Conservation (phyloP, 2,113 vertebrate genomes). For the Brevimyrus niger region DNA sequence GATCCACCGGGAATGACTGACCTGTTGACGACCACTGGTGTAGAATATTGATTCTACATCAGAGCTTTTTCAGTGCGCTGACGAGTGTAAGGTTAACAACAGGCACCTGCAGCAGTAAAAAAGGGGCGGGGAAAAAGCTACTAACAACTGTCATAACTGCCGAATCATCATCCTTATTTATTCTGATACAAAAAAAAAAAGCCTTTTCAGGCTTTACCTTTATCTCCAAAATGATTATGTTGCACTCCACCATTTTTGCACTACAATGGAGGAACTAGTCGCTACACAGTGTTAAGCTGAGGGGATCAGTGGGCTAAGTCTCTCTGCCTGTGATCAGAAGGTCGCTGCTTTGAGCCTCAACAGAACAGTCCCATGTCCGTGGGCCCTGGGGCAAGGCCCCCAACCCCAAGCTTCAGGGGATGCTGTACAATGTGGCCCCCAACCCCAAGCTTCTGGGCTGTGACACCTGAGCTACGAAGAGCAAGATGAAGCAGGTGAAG, state of each 20-base stretch:
- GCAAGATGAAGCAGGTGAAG: background rate
- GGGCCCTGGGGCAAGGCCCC: background rate
- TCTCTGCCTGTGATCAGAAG: background rate
- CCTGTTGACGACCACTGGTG: background rate
- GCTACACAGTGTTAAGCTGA: background rate
- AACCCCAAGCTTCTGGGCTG: background rate
- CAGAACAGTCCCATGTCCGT: background rate
- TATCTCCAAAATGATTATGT: background rate
- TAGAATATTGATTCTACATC: background rate
- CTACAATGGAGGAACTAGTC: background rate
- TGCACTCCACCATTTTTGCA: background rate
- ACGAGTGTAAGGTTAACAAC: background rate
- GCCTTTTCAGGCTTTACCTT: background rate
- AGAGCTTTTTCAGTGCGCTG: background rate
- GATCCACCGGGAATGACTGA: background rate
- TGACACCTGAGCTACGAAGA: background rate
- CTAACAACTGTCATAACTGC: background rate
- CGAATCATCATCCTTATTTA: background rate
- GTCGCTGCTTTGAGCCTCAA: background rate
- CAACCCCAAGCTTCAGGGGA: background rate
- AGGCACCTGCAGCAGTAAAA: background rate
- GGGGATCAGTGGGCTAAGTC: background rate
- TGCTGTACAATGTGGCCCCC: background rate
- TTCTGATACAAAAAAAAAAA: background rate
- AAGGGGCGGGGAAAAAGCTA: background rate